These are phyloP conservation scores for Hesperia comma DNA, from an alignment of 2,888 invertebrate species.

Conservation along the genomic window DNA sequence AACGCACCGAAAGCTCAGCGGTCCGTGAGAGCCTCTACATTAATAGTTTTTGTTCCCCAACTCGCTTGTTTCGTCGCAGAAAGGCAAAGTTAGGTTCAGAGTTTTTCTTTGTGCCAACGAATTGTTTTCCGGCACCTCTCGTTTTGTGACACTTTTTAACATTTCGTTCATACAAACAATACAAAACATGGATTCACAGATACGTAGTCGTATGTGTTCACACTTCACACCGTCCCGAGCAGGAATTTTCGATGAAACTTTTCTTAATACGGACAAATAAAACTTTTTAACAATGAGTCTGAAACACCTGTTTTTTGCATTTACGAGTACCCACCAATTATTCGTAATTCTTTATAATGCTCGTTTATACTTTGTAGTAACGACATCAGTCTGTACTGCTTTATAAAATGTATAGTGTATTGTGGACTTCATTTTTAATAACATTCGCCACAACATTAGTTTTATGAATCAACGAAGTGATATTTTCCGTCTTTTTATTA, in stretches of 20 bases:
- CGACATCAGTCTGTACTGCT: too few relatives aligned
- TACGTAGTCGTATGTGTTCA: constrained; percentile 8
- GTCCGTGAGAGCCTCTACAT: constrained; percentile 75
- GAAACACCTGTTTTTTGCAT: too few relatives aligned
- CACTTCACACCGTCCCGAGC: constrained; percentile 14
- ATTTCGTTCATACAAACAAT: constrained; percentile 27
- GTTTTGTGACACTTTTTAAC: constrained; percentile 54
- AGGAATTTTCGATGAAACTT: constrained; percentile 21
- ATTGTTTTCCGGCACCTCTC: constrained; percentile 63
- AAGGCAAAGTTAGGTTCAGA: constrained; percentile 53
- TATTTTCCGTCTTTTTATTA: too few relatives aligned
- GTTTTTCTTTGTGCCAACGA: constrained; percentile 53
- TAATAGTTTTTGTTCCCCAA: constrained; percentile 79
- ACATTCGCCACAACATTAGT: too few relatives aligned
- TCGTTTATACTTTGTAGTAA: too few relatives aligned
- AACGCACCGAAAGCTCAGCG: constrained; percentile 78
- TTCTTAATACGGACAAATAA: constrained; percentile 12
- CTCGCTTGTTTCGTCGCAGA: constrained; percentile 67
- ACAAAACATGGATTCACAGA: constrained; percentile 29
- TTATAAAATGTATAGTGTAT: too few relatives aligned
- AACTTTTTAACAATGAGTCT: background rate
- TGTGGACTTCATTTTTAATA: too few relatives aligned
- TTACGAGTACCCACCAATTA: too few relatives aligned
- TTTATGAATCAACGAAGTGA: too few relatives aligned
- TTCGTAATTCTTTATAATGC: too few relatives aligned